Percentiles rank a stretch among this genome's conserved stretches.
phyloP scores from a whole-genome alignment of 2,797 vertebrate genomes.

The Crypturellus tataupa region DNA sequence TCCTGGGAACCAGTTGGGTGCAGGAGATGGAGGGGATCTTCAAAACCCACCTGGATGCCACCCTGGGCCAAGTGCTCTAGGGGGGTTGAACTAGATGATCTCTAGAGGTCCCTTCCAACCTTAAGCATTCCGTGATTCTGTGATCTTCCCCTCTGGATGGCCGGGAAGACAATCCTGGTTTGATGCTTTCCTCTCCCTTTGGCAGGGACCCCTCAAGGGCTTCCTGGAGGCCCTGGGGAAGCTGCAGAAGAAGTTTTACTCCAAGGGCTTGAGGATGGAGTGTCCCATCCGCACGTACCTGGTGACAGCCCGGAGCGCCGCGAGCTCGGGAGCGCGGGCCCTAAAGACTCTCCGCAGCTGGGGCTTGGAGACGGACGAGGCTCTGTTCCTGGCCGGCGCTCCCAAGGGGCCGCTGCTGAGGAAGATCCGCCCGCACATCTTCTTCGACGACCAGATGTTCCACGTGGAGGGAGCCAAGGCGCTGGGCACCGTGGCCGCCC shows the following conservation, averaged over 20 bases:
- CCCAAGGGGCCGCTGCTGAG: constrained; percentile 95
- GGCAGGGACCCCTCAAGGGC: constrained; percentile 93
- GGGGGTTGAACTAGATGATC: no score
- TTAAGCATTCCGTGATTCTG: no score
- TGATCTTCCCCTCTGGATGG: no score
- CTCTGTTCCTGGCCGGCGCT: constrained; percentile 94
- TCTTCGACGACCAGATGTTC: constrained; percentile 99
- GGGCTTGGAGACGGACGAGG: constrained; percentile 96
- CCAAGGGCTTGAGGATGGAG: constrained; percentile 91
- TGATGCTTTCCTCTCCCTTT: neutral
- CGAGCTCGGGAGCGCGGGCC: constrained; percentile 95
- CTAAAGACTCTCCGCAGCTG: constrained; percentile 96
- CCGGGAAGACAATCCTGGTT: neutral
- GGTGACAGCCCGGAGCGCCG: constrained; percentile 94
- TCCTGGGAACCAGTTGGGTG: neutral
- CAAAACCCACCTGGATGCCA: no score
- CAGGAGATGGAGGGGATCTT: no score
- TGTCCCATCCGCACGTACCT: constrained; percentile 96
- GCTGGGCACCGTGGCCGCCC: constrained; percentile 93
- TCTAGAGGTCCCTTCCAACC: no score
- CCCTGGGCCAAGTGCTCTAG: no score
- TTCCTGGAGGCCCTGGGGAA: constrained; percentile 94
- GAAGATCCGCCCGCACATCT: constrained; percentile 97
- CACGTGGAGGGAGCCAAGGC: constrained; percentile 94
- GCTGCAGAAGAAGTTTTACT: constrained; percentile 97